Base-by-base conservation (phyloP, 2,888 invertebrate species). In the Amitus sp. region DNA sequence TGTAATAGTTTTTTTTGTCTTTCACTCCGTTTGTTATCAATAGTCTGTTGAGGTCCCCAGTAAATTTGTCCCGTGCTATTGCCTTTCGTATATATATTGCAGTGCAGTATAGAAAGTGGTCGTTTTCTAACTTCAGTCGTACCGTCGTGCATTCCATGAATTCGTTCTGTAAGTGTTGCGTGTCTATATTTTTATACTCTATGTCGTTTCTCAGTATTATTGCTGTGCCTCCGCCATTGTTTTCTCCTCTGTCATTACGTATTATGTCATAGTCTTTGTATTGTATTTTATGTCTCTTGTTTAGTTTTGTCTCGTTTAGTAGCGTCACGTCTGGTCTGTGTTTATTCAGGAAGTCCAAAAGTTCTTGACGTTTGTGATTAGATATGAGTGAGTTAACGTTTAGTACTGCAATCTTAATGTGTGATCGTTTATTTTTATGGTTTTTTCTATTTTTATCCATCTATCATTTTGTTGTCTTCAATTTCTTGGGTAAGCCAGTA, bases 191-290 rank as follows among this genome's bases (percentile, higher is more conserved):
- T 55, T 54, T 34, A 12, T 27, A 47, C 9, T 57, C 37, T 0
- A 60, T 19, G 13, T 56, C 2, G 23, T 60, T 60, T 46, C 55
- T 64, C 9, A 65, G 4, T 2, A 66, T 66, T 23, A 62, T 66
- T 9, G 68, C 64, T 6, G 64, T 67, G 0, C 67, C 64, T 7
- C 68, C 64, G 43, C 50, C 46, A 4, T 7, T 45, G 0, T 45
- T 10, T 4, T 53, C 49, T 10, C 39, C 47, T 15, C 56, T 52
- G 19, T 66, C 62, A 2, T 18, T 34, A 45, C 56, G 45, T 7
- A 64, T 45, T 3, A 56, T 20, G 12, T 51, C 20, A 33, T 53
- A 63, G n/a, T 59, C 28, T 13, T 54, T 18, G 28, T 62, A 59
- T 2, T n/a, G n/a, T n/a, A n/a, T n/a, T n/a, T n/a, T n/a, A n/a